These are phyloP conservation scores for Astreopora myriophthalma DNA, from an alignment of 64 coral and sea anemone species.

Conservation along the genomic window DNA sequence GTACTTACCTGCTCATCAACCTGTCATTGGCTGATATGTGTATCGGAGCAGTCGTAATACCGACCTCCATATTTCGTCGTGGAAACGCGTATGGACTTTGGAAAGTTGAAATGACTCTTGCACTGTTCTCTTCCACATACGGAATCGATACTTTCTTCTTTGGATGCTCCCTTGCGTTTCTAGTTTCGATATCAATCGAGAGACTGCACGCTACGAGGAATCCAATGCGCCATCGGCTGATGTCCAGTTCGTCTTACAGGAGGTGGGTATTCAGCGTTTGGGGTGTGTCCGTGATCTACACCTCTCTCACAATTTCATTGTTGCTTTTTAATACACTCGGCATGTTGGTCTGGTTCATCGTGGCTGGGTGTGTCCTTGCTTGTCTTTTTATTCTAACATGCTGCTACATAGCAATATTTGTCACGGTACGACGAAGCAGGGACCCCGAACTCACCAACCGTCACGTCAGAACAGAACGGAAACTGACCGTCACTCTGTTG, in stretches of 20 bases:
- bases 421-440: not conserved
- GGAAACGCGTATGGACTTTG: slow-evolving; percentile 15
- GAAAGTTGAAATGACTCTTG: not conserved
- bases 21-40: slow-evolving; percentile 10
- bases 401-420: not conserved
- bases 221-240: not conserved
- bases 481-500: not conserved
- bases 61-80: not conserved
- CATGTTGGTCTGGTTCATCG: not conserved
- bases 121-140: not conserved
- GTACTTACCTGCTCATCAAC: slow-evolving; percentile 24
- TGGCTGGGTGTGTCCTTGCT: not conserved
- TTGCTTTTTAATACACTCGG: not conserved
- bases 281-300: not conserved
- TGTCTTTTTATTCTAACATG: not conserved
- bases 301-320: not conserved
- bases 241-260: not conserved
- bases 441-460: not conserved
- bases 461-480: not conserved
- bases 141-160: slow-evolving; percentile 10
- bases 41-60: not conserved
- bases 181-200: slow-evolving; percentile 20
- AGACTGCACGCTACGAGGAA: slow-evolving; percentile 22
- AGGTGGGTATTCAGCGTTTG: not conserved
- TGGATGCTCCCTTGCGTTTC: slow-evolving; percentile 10